Evolutionary conservation across 1,140 invertebrate genomes (phyloP), one percentile per base, ranked within the genome.

Genomic region (Drosophila miranda): DNA sequence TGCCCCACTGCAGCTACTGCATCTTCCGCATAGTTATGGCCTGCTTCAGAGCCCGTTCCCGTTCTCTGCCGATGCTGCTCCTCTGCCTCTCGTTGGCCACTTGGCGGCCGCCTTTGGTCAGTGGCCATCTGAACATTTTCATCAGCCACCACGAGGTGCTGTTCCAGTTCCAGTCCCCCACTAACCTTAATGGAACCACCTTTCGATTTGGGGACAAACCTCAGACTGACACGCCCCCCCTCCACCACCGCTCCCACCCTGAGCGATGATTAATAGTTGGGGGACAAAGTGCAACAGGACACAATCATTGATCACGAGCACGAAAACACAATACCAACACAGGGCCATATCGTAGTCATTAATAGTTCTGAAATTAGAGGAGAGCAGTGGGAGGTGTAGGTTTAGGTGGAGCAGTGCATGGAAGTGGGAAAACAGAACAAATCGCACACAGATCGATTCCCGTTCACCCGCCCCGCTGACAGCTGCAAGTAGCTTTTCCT

Each of bases 101-200:
- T 43, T 87, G 78, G 81, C 75, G 72, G 52, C 51, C 75, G 26
- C 46, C 72, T 45, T 50, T 75, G 53, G 82, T 82, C 45, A 58
- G 91, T 73, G 93, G 93, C 86, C 94, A 95, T 92, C 92, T 95
- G 66, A 95, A 95, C 90, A 93, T 95, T 80, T 95, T 95, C 91
- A 95, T 95, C 92, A 95, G 94, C 89, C 93, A 95, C 89, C 93
- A 94, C 50, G 95, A 95, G 92, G 94, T 95, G 79, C 6, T 42
- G 43, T 30, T 28, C 16, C 34, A 28, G 7, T 42, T 44, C 19
- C 23, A 43, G 48, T 26, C 44, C 7, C 28, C 58, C 42, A 50
- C 48, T 49, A 50, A 41, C 23, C 26, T n/a, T 74, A 74, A 66
- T 75, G 44, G 67, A 68, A 51, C 23, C 34, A 13, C 34, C 5